Base-by-base conservation (phyloP, 2,113 vertebrate species). In the Charina bottae region DNA sequence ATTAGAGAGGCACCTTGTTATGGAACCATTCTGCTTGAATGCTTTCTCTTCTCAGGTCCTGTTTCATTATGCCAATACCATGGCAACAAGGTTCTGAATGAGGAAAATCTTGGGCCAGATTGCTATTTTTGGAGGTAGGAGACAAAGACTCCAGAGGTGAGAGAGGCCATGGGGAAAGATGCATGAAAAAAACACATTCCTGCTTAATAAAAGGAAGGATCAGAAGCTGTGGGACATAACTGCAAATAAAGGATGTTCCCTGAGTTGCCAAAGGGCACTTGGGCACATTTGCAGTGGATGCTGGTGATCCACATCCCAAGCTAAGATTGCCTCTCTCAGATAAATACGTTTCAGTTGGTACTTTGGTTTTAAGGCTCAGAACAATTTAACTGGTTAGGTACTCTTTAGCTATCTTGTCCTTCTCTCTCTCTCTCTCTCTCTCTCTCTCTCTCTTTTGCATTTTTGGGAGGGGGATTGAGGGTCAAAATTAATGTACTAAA, bases 111-210 rank as follows among this genome's bases (percentile, higher is more conserved):
- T 49, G 24, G 4, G 4, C 68, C 26, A 26, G 78, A 42, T 58
- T 78, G 55, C 56, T 87, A 58, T 19, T 59, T 5, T 42, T 10
- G 24, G 10, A 86, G 46, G 24, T 53, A 89, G 49, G 83, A 88
- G 53, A 93, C 92, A 93, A 93, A 90, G 86, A 72, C 68, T 46
- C 64, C 85, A 60, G 28, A 93, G 21, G 24, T 54, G 88, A 55
- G 21, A 13, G 78, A 68, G 85, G 6, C 72, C 64, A 88, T 53
- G 58, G 24, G 59, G 2, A 9, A 23, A 87, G 68, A 60, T 42
- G 56, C 72, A 53, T 90, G 56, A 55, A 55, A 84, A 88, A 24
- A 19, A 26, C 6, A 54, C 85, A 93, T 93, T 93, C 92, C 86
- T 93, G 85, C 86, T 62, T 91, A 89, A 93, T 23, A 64, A 91